Base-by-base conservation (phyloP, 2,888 invertebrate genomes). In the Scotopteryx bipunctaria region DNA sequence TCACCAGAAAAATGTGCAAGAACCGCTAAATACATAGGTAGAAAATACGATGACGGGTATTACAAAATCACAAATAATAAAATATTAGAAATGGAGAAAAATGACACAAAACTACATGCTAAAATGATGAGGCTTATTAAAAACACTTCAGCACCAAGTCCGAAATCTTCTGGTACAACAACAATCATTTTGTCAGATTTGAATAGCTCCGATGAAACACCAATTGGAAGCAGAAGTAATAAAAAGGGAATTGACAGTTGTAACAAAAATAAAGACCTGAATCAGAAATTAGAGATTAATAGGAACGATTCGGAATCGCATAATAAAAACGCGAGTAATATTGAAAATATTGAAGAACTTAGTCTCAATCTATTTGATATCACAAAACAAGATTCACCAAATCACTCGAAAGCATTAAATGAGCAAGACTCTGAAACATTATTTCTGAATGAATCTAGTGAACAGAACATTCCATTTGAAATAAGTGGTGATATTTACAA, bases 81-180 rank as follows among this genome's bases (percentile, higher is more conserved):
- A 72, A 85, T 89, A 45, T 49, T 53, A 15, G 64, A 78, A 57
- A 73, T 88, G 80, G 89, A 89, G 58, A 62, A 69, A 64, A 77
- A 87, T 64, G 89, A 89, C 55, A 40, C 25, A 19, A 66, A 56
- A 14, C 66, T 89, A 48, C 74, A 68, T 2, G 71, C 71, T n/a
- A 81, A 67, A 65, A 66, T 88, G 55, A 27, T 60, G 5, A 55
- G 19, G 35, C 4, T 55, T 11, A 53, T 56, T 0, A 48, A 55
- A 6, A 35, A 27, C n/a, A 23, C 31, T 21, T n/a, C 17, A 19
- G 8, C 4, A 23, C 6, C 14, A 40, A 15, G 19, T 41, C 40
- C 0, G 25, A 33, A 8, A 35, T 5, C 8, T 6, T 6, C 31
- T 13, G 17, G 17, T 5, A 16, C 2, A 9, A 19, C 35, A 2